These are phyloP conservation scores for Harmothoe impar DNA, from an alignment of 2,888 invertebrate genomes.

Conservation along the genomic window DNA sequence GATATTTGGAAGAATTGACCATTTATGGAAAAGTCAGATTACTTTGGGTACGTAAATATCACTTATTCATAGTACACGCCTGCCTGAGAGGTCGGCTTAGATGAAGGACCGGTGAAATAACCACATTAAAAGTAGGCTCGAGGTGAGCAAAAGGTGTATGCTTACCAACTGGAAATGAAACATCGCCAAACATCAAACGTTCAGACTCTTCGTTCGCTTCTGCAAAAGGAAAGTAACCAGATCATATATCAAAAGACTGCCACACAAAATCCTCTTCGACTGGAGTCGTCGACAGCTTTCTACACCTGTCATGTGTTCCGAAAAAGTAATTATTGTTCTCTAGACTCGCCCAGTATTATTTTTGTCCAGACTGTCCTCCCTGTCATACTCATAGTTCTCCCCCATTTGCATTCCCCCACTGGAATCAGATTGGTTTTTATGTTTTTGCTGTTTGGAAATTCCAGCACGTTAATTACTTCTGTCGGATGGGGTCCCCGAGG, in stretches of 20 bases:
- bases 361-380: background rate
- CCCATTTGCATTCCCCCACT: background rate
- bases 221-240: constrained; percentile 37
- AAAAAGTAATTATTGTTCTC: constrained; percentile 40
- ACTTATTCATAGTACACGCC: too few species aligned
- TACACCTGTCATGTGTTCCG: background rate
- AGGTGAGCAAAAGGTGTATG: background rate
- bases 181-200: constrained; percentile 59
- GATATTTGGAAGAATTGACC: too few species aligned
- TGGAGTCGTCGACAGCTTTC: background rate
- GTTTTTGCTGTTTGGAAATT: background rate
- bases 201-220: constrained; percentile 51
- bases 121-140: background rate
- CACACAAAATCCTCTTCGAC: background rate
- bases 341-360: background rate
- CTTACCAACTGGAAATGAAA: constrained; percentile 63
- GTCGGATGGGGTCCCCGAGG: background rate
- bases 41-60: too few species aligned
- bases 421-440: constrained; percentile 18
- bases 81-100: too few species aligned
- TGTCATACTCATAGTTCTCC: background rate
- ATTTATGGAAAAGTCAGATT: too few species aligned
- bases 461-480: background rate
- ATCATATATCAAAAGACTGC: constrained; percentile 28
- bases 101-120: too few species aligned